These are phyloP conservation scores for Macaca nemestrina DNA, from an alignment of 2,113 vertebrate genomes.

Conservation along the genomic window DNA sequence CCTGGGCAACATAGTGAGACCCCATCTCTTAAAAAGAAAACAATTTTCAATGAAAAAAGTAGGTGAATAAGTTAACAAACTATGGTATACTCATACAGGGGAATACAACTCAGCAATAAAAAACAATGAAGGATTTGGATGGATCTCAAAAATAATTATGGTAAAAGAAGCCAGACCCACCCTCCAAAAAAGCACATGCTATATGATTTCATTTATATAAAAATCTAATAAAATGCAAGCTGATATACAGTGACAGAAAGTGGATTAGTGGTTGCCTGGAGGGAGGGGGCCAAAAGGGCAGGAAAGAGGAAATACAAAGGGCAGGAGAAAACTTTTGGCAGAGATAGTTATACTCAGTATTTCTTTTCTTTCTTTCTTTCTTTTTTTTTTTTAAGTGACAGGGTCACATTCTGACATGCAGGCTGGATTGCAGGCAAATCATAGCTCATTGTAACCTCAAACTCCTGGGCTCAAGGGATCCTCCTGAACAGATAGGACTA, in stretches of 20 bases:
- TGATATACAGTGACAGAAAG: background rate
- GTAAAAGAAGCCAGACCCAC: background rate
- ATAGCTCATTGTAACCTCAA: too few species aligned
- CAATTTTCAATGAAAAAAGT: background rate
- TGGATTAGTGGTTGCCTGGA: background rate
- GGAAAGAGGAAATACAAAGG: background rate
- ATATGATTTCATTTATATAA: background rate
- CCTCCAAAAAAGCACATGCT: background rate
- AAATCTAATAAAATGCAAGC: background rate
- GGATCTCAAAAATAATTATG: background rate
- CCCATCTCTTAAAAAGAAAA: too few species aligned
- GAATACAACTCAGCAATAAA: background rate
- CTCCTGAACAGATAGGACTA: too few species aligned
- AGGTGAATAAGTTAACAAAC: too few species aligned
- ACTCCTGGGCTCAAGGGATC: too few species aligned
- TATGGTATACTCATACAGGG: too few species aligned
- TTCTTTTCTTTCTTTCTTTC: too few species aligned
- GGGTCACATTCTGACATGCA: too few species aligned
- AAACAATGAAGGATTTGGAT: background rate
- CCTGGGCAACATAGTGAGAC: too few species aligned
- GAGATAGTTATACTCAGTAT: background rate
- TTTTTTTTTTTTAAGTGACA: too few species aligned
- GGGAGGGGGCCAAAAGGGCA: background rate
- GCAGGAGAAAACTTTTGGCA: background rate
- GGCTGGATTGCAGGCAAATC: too few species aligned